phyloP scores from a whole-genome alignment of 2,888 invertebrate species.

The Octonoba sinensis region DNA sequence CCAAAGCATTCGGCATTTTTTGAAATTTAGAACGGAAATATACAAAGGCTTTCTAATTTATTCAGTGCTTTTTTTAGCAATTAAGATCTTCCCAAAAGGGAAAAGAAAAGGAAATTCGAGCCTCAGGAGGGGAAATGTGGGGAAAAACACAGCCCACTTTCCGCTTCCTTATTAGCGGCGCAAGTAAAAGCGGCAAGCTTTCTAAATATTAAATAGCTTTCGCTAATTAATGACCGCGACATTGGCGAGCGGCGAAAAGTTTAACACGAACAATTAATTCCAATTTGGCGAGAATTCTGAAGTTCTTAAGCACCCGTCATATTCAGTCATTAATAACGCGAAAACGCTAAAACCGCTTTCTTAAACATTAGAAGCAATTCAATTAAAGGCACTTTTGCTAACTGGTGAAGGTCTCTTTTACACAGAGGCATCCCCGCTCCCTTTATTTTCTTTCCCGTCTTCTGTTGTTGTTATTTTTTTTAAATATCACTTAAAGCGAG shows the following conservation, averaged over 20 bases:
- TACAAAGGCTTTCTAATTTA: too few species aligned
- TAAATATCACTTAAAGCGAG: conserved; percentile 55
- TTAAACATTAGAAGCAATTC: conserved; percentile 59
- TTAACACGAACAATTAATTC: conserved; percentile 64
- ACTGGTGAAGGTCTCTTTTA: conserved; percentile 19
- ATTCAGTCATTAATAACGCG: conserved; percentile 60
- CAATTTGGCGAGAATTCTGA: conserved; percentile 59
- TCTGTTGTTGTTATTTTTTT: conserved; percentile 36
- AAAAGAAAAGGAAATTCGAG: too few species aligned
- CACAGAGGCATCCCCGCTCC: conserved; percentile 13
- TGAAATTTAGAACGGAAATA: too few species aligned
- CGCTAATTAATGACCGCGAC: conserved; percentile 47
- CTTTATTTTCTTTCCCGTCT: conserved; percentile 13
- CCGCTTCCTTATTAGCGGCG: too few species aligned
- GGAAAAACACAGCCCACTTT: too few species aligned
- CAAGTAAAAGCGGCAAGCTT: too few species aligned
- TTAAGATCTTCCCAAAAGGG: too few species aligned
- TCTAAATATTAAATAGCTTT: too few species aligned
- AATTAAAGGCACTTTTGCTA: conserved; percentile 62
- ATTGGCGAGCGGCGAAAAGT: conserved; percentile 58
- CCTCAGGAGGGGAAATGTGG: too few species aligned
- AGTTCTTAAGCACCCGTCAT: conserved; percentile 58
- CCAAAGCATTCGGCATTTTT: too few species aligned
- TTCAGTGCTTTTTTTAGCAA: too few species aligned
- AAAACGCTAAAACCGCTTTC: conserved; percentile 62